Evolutionary conservation across 2,888 invertebrate species (phyloP).

Genomic region (Exephanes ischioxanthus): DNA sequence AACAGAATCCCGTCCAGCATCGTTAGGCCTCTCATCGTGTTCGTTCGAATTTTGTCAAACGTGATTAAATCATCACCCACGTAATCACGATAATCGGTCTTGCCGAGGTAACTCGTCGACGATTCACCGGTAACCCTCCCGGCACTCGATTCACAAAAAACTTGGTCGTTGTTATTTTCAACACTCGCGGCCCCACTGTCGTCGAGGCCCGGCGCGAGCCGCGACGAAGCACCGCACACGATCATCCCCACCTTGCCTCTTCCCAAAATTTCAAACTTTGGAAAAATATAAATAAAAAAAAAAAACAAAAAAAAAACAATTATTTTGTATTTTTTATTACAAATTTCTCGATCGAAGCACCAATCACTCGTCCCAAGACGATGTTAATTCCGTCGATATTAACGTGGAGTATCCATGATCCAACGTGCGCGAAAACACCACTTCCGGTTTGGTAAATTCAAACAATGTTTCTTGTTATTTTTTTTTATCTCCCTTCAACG

Average conservation of each 20-base stretch:
- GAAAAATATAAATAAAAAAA: neutral
- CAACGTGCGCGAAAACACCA: neutral
- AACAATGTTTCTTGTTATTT: neutral
- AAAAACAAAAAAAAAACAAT: neutral
- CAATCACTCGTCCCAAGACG: neutral
- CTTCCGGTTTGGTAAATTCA: neutral
- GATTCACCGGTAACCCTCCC: slow-evolving; percentile 17
- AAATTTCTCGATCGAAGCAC: neutral
- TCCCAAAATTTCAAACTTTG: neutral
- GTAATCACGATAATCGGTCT: slow-evolving; percentile 13
- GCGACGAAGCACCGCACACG: slow-evolving; percentile 44
- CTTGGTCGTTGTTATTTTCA: slow-evolving; percentile 25
- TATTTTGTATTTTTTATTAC: neutral
- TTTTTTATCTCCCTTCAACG: neutral
- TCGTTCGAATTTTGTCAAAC: neutral
- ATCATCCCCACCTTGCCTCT: slow-evolving; percentile 5
- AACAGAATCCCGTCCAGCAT: slow-evolving; percentile 43
- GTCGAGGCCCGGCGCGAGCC: slow-evolving; percentile 29
- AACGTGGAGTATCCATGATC: slow-evolving; percentile 39
- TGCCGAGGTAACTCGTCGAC: neutral
- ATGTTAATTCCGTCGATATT: neutral
- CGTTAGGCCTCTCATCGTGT: slow-evolving; percentile 18
- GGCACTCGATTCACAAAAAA: slow-evolving; percentile 41
- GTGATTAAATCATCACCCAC: slow-evolving; percentile 34
- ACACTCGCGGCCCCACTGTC: slow-evolving; percentile 31